Base-by-base conservation (phyloP, 2,888 invertebrate species). In the Itoplectis maculator region DNA sequence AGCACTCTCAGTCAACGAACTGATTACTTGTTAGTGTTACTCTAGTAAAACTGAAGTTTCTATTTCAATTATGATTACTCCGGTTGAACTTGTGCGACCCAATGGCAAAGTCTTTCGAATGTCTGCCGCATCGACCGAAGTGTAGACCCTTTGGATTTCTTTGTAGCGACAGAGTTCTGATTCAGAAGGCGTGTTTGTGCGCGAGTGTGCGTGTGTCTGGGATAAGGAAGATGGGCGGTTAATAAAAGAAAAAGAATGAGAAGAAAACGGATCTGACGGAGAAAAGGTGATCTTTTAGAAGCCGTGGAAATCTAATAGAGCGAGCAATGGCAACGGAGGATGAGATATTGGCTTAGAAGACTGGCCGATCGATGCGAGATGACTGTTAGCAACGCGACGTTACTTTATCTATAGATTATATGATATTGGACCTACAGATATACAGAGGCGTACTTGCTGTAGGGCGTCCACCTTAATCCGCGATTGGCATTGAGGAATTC, bases 231-330 rank as follows among this genome's bases (percentile, higher is more conserved):
- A 49, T 9, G n/a, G 15, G 13, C 1, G 42, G 15, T 18, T 20
- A 3, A 42, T 63, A 40, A 40, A 68, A 59, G 47, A 59, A 61
- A 61, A 78, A 29, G 51, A n/a, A 42, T n/a, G 59, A 56, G 23
- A 74, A 78, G 54, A 42, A 65, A 40, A 65, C 40, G 49, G 47
- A 65, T 63, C 49, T 73, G 56, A 80, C 65, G 40, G 65, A 49
- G 37, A 59, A 72, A 72, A 73, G 61, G 77, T 79, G 76, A 84
- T 86, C 88, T 84, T 81, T 84, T 85, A 81, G 87, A 89, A 88
- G 81, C 87, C 87, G 86, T 88, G 87, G 87, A 89, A 91, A 91
- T 91, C 89, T 91, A 90, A 91, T 91, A 91, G 88, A 90, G 89
- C 86, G 51, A 61, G 72, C 59, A 45, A 79, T 69, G 45, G 85